Evolutionary conservation across 2,888 invertebrate genomes (phyloP).

Genomic region (Caenorhabditis imperialis): DNA sequence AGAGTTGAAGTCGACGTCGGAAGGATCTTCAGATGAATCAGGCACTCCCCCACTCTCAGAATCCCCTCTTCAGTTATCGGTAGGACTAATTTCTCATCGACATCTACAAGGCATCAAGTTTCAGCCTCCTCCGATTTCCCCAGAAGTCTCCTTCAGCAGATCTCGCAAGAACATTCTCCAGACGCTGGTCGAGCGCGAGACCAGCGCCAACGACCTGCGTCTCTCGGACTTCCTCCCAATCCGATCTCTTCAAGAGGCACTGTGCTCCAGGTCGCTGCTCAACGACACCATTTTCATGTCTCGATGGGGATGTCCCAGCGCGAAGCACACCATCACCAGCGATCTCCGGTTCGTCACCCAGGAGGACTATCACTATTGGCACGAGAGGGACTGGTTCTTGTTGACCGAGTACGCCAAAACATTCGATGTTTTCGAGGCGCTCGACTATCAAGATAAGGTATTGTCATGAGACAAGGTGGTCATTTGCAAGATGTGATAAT

Average conservation of each 20-base stretch:
- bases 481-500: too few species aligned
- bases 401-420: conserved; percentile 78
- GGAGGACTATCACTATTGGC: conserved; percentile 75
- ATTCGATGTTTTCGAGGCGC: conserved; percentile 68
- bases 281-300: conserved; percentile 52
- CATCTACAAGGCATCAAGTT: neutral
- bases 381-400: conserved; percentile 72
- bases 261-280: conserved; percentile 51
- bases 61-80: conserved; percentile 35
- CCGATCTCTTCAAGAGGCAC: conserved; percentile 51
- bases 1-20: conserved; percentile 24
- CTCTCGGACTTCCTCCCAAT: conserved; percentile 48
- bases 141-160: neutral
- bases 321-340: conserved; percentile 36
- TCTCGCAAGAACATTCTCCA: conserved; percentile 11
- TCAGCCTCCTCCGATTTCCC: conserved; percentile 26
- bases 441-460: conserved; percentile 72
- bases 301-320: conserved; percentile 16
- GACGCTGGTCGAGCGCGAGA: conserved; percentile 18
- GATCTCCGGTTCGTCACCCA: conserved; percentile 65
- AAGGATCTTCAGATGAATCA: conserved; percentile 12
- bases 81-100: too few species aligned
- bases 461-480: neutral
- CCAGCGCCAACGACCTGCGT: conserved; percentile 49
- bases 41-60: conserved; percentile 18